Base-by-base conservation (phyloP, 2,113 vertebrate genomes). In the Entosphenus tridentatus region DNA sequence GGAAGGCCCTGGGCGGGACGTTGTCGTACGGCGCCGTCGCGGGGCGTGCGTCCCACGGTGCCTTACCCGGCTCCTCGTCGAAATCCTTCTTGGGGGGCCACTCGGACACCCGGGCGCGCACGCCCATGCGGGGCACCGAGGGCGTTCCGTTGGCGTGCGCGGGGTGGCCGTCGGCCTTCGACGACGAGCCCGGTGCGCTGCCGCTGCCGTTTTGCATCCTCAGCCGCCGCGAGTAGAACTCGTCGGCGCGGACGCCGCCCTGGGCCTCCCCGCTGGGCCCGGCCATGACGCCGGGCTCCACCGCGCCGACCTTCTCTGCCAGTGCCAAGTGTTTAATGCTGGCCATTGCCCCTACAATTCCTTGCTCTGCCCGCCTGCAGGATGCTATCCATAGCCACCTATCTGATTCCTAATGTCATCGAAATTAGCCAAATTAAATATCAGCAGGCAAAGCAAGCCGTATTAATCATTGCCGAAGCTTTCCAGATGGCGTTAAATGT, bases 71-170 rank as follows among this genome's bases (percentile, higher is more conserved):
- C 12, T 92, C 87, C 69, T 81, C 80, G 12, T 83, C 77, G 70
- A 78, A 81, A 67, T 96, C 90, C 76, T 87, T 96, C 72, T 89
- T 83, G 1, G 90, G 90, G 12, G 90, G 90, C 90, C 90, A 96
- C 21, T 96, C 90, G 1, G 90, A 89, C 76, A 92, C 90, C 70
- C 90, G 83, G 69, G 89, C 90, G 72, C 90, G 82, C 57, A 96
- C 90, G 16, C 90, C 90, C 90, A 96, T 96, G 77, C 95, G 95
- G 71, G 90, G 90, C 74, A 95, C 88, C 70, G 87, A 86, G 13
- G 85, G 84, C 18, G 85, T 95, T 56, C 86, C 83, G 73, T 82
- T 83, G 74, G 85, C 74, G 1, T 85, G 78, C 57, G 89, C 86
- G 62, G 89, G 86, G 57, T 80, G 82, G 12, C 82, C 82, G 39